Base-by-base conservation (phyloP, 2,888 invertebrate species). In the Eristalis intricaria region DNA sequence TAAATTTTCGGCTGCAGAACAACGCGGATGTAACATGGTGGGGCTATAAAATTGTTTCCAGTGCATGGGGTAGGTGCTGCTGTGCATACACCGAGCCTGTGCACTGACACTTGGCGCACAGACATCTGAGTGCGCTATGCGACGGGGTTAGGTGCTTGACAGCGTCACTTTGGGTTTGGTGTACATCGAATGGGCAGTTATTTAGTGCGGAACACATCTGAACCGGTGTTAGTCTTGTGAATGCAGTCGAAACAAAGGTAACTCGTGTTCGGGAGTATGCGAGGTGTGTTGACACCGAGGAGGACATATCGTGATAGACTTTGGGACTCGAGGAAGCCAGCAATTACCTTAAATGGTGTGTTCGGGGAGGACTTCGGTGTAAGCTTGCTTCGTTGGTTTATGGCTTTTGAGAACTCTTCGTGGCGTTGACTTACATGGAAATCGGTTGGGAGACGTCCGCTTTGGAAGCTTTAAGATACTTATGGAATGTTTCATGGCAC, bases 1-100 rank as follows among this genome's bases (percentile, higher is more conserved):
- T 87, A 87, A 87, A 87, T 87, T 77, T 84, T 80, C 60, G 84
- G 38, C 64, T 40, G 35, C 50, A 86, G 76, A 80, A 79, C 87
- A 87, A 84, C 87, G 76, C 83, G 84, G 79, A 87, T 83, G 87
- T 84, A 79, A 79, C 84, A 63, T 75, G 83, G 65, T 66, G 78
- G 50, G 76, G 71, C 84, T 76, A 79, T 73, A 84, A 84, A 84
- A 79, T 58, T 87, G 83, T 64, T 80, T 43, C 61, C 35, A 58
- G 66, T 69, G 73, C 56, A 26, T 19, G 8, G 29, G 26, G 56
- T 19, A 19, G 32, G 64, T 64, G 64, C 38, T 65, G 35, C 11
- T 7, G 38, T 32, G n/a, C 70, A 56, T 60, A 22, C 29, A 64
- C 50, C 32, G 15, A 35, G 10, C 50, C 56, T 50, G 23, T 65